Evolutionary conservation across 2,888 invertebrate species (phyloP).

Genomic region (Xestia xanthographa): DNA sequence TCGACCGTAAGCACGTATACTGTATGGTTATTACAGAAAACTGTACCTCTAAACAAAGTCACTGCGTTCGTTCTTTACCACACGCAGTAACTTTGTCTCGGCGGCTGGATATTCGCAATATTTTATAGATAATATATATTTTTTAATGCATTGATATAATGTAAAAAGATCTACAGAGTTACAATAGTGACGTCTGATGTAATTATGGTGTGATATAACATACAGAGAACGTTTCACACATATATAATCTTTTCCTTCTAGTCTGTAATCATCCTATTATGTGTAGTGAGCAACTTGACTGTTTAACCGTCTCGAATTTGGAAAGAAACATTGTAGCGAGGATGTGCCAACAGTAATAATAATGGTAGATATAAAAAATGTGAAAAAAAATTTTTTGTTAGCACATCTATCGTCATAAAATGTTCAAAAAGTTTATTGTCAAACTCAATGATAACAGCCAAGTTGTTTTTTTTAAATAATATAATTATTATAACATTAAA

Average conservation of each 20-base stretch:
- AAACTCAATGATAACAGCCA: constrained; percentile 53
- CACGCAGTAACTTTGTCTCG: constrained; percentile 27
- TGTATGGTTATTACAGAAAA: constrained; percentile 36
- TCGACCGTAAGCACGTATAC: constrained; percentile 43
- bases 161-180: constrained; percentile 48
- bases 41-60: constrained; percentile 15
- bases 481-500: constrained; percentile 56
- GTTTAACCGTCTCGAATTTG: constrained; percentile 50
- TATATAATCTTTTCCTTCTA: constrained; percentile 74
- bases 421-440: constrained; percentile 16
- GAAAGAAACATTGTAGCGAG: constrained; percentile 15
- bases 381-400: not conserved
- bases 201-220: constrained; percentile 71
- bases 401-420: constrained; percentile 17
- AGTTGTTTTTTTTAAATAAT: constrained; percentile 47
- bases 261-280: constrained; percentile 73
- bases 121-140: constrained; percentile 41
- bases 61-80: constrained; percentile 6
- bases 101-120: constrained; percentile 27
- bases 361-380: not conserved
- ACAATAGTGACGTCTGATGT: constrained; percentile 55
- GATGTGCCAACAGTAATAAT: constrained; percentile 37
- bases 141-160: constrained; percentile 34
- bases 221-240: constrained; percentile 65
- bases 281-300: constrained; percentile 66